Conservation (phyloP, 2,888 invertebrate species). For the Tethea ocularis region DNA sequence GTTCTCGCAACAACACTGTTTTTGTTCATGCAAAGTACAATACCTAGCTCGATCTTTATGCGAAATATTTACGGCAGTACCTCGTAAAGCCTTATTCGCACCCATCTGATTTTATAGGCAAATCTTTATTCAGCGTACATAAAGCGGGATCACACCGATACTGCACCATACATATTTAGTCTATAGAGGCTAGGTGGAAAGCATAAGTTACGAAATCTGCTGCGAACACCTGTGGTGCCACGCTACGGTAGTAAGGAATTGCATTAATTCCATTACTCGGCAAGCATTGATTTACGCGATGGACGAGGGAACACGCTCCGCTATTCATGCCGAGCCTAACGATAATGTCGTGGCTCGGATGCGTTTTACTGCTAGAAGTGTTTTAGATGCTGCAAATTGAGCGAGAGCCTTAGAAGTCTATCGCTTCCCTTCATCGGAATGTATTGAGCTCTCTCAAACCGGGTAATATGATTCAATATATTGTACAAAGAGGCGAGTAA, state of each 20-base stretch:
- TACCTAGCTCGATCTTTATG: neutral
- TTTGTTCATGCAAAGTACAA: neutral
- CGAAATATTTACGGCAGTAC: neutral
- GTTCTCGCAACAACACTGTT: neutral
- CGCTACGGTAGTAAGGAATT: slow-evolving; percentile 20
- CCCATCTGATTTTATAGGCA: slow-evolving; percentile 26
- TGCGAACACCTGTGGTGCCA: slow-evolving; percentile 25
- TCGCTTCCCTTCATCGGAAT: neutral
- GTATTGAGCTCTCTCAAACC: neutral
- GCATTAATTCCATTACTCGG: slow-evolving; percentile 38
- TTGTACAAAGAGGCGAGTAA: neutral
- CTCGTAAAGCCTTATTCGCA: slow-evolving; percentile 28
- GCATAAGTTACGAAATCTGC: slow-evolving; percentile 16
- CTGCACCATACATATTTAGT: slow-evolving; percentile 20
- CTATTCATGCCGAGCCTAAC: slow-evolving; percentile 33
- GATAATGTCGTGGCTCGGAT: slow-evolving; percentile 34
- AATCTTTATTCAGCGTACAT: slow-evolving; percentile 39
- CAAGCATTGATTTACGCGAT: slow-evolving; percentile 42
- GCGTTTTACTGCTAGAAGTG: slow-evolving; percentile 22
- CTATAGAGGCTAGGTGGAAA: neutral
- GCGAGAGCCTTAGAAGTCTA: slow-evolving; percentile 9
- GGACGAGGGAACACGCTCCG: slow-evolving; percentile 27
- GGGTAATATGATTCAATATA: neutral
- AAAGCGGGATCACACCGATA: slow-evolving; percentile 32
- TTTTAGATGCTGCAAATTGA: slow-evolving; percentile 19